A percentile compares a stretch with the other conserved stretches of the same genome.
Conservation (phyloP, 2,797 vertebrate species). For the Chiloscyllium punctatum region DNA sequence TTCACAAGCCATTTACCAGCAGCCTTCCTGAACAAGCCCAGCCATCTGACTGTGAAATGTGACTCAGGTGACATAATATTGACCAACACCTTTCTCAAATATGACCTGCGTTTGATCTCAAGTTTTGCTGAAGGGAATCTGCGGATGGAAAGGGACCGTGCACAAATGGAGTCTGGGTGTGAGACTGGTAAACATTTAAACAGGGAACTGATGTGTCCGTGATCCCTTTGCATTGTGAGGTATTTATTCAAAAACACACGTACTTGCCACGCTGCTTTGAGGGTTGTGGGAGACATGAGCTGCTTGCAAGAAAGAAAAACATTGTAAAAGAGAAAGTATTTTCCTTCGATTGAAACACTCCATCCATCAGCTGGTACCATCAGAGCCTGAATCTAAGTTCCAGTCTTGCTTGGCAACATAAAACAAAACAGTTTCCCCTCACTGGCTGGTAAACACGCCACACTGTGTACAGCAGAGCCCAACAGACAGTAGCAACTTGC, state of each 20-base stretch:
- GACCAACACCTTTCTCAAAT: slow-evolving; percentile 71
- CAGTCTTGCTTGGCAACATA: background rate
- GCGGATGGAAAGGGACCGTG: slow-evolving; percentile 52
- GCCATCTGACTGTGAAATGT: slow-evolving; percentile 28
- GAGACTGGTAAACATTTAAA: slow-evolving; percentile 48
- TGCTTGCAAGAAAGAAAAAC: background rate
- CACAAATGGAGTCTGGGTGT: slow-evolving; percentile 51
- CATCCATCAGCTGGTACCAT: background rate
- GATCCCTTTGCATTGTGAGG: background rate
- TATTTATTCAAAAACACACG: background rate
- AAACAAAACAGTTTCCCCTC: background rate
- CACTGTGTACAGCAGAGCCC: background rate
- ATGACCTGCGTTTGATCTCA: slow-evolving; percentile 64
- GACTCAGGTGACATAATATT: slow-evolving; percentile 49
- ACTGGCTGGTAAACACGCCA: background rate
- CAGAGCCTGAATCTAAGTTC: background rate
- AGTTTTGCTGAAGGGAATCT: slow-evolving; percentile 48
- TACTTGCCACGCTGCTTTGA: background rate
- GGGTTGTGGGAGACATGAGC: background rate
- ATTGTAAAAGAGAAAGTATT: background rate
- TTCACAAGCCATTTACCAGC: background rate
- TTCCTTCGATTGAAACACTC: background rate
- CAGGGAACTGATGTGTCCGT: background rate
- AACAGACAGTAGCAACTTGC: background rate
- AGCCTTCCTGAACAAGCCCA: background rate